These are phyloP conservation scores for Panthera leo DNA, from an alignment of 2,113 vertebrate genomes.

Conservation along the genomic window DNA sequence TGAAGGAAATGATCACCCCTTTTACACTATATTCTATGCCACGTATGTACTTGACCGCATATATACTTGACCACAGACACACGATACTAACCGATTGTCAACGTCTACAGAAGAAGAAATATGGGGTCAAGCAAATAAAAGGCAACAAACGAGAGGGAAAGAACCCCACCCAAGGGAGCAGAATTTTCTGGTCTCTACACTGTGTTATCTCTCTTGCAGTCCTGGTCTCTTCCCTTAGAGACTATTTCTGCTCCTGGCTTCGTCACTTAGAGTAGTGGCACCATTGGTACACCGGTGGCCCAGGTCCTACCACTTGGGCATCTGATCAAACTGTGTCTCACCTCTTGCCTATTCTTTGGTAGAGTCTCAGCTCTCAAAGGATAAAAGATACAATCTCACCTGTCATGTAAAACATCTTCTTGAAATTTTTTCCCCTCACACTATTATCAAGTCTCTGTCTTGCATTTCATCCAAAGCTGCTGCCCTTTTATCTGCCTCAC, in stretches of 20 bases:
- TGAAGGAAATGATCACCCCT: background rate
- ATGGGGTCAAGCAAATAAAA: too few species aligned
- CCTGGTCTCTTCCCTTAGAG: background rate
- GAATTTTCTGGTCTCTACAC: background rate
- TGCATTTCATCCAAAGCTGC: background rate
- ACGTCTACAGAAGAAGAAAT: background rate
- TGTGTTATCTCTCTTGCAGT: accelerated
- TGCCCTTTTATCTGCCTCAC: background rate
- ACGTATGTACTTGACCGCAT: too few species aligned
- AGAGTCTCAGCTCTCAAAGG: background rate
- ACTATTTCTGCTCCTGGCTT: accelerated
- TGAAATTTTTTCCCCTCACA: background rate
- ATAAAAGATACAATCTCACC: background rate
- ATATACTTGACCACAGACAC: background rate
- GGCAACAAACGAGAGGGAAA: background rate
- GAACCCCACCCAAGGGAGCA: too few species aligned
- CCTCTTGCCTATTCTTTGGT: background rate
- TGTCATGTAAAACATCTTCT: background rate
- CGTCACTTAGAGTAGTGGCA: accelerated
- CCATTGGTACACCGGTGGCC: accelerated
- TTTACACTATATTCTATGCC: too few species aligned
- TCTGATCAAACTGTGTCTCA: background rate
- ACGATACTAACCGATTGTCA: background rate
- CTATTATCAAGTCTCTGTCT: background rate
- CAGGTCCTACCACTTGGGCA: accelerated